phyloP scores from a whole-genome alignment of 2,797 vertebrate species.

The Novumbra hubbsi region DNA sequence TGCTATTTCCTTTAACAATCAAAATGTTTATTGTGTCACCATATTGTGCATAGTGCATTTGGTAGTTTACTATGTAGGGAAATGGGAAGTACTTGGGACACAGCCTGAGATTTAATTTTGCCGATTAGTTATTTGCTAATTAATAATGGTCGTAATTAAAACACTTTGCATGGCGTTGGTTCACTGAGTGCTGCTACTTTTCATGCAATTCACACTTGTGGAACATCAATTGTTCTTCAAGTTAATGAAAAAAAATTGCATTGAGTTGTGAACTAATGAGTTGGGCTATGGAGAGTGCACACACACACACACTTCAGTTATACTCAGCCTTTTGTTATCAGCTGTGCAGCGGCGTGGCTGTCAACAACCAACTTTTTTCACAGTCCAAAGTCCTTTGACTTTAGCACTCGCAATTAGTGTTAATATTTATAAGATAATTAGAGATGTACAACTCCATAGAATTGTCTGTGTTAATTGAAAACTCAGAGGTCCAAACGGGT shows the following conservation, averaged over 20 bases:
- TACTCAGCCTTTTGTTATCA: background rate
- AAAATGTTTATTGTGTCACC: too few species aligned
- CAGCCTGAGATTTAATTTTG: slow-evolving; percentile 29
- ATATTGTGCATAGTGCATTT: too few species aligned
- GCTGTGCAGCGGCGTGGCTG: background rate
- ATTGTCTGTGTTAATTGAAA: slow-evolving; percentile 65
- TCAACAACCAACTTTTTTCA: slow-evolving; percentile 14
- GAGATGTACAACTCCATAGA: background rate
- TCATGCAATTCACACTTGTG: slow-evolving; percentile 26
- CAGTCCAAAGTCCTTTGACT: slow-evolving; percentile 23
- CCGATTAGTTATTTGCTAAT: slow-evolving; percentile 23
- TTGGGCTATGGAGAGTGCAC: background rate
- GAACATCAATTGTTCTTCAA: slow-evolving; percentile 22
- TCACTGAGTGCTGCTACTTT: slow-evolving; percentile 12
- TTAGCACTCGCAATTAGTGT: slow-evolving; percentile 44
- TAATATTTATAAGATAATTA: slow-evolving; percentile 71
- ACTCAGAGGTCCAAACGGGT: slow-evolving; percentile 61
- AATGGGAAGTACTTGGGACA: too few species aligned
- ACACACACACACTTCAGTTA: slow-evolving; percentile 10
- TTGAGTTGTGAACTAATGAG: slow-evolving; percentile 1
- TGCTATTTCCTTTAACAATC: too few species aligned
- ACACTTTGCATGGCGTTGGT: slow-evolving; percentile 7
- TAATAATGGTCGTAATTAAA: slow-evolving; percentile 25
- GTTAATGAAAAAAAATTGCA: slow-evolving; percentile 30
- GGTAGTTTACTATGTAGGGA: background rate